phyloP scores from a whole-genome alignment of 2,888 invertebrate genomes.

The Arenicola marina region DNA sequence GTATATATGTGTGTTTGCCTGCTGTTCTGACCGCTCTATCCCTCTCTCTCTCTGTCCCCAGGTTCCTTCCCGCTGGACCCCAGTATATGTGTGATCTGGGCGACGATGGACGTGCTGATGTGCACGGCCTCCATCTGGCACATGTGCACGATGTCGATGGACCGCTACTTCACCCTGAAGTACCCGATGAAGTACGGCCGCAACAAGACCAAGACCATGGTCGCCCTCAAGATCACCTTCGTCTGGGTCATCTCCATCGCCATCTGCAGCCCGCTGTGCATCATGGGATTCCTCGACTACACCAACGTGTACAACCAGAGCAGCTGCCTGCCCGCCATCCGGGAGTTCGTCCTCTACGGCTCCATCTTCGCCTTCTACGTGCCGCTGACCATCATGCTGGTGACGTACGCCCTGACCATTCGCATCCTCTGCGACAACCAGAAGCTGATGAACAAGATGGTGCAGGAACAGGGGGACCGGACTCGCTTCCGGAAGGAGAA shows the following conservation, averaged over 20 bases:
- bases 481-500: background rate
- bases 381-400: conserved; percentile 89
- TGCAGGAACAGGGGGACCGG: conserved; percentile 10
- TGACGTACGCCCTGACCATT: conserved; percentile 90
- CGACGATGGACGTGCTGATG: conserved; percentile 68
- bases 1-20: too few relatives aligned
- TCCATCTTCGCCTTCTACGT: conserved; percentile 96
- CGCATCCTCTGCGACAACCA: conserved; percentile 80
- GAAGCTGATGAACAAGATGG: conserved; percentile 32
- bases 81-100: conserved; percentile 75
- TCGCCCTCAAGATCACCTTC: conserved; percentile 80
- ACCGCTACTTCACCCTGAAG: conserved; percentile 82
- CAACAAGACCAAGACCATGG: conserved; percentile 57
- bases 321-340: conserved; percentile 46
- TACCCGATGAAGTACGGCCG: conserved; percentile 80
- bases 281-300: conserved; percentile 49
- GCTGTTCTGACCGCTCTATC: too few relatives aligned
- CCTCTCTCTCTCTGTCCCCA: too few relatives aligned
- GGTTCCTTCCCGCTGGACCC: conserved; percentile 81
- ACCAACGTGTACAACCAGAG: conserved; percentile 41
- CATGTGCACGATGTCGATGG: conserved; percentile 67
- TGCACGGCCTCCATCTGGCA: conserved; percentile 67
- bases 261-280: conserved; percentile 61
- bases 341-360: conserved; percentile 72
- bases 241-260: conserved; percentile 85